Percentiles rank a stretch among this genome's conserved stretches.
These are phyloP conservation scores for Chloropsis cyanopogon DNA, from an alignment of 2,113 vertebrate genomes.

Conservation along the genomic window DNA sequence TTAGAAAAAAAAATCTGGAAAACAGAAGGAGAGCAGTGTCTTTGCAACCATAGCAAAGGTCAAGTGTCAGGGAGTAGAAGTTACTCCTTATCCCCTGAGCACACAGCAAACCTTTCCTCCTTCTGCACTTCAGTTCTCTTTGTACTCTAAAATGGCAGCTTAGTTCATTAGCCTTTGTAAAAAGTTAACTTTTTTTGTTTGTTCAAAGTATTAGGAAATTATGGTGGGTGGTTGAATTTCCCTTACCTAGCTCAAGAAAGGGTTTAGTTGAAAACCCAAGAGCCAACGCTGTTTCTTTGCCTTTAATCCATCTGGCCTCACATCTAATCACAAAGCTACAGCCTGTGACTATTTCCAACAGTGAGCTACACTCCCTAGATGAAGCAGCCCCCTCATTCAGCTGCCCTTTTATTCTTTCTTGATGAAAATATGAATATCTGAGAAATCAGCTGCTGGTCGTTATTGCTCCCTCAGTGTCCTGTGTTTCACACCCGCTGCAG, in stretches of 20 bases:
- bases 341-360: constrained; percentile 16
- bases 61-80: background rate
- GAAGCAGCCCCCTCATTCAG: constrained; percentile 2
- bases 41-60: background rate
- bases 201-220: background rate
- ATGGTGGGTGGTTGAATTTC: background rate
- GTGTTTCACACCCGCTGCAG: background rate
- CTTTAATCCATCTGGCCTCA: background rate
- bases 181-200: background rate
- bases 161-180: background rate
- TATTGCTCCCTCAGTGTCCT: background rate
- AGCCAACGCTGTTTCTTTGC: background rate
- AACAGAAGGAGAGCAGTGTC: fast-evolving
- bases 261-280: background rate
- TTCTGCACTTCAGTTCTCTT: background rate
- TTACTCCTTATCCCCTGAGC: background rate
- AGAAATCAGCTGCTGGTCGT: background rate
- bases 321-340: background rate
- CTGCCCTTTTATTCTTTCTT: background rate
- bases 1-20: background rate
- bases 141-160: background rate
- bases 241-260: background rate
- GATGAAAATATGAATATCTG: background rate
- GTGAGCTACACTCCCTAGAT: background rate
- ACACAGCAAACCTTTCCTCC: background rate